Evolutionary conservation across 2,113 vertebrate genomes (phyloP), one percentile per base, ranked within the genome.

Genomic region (Eleginops maclovinus): DNA sequence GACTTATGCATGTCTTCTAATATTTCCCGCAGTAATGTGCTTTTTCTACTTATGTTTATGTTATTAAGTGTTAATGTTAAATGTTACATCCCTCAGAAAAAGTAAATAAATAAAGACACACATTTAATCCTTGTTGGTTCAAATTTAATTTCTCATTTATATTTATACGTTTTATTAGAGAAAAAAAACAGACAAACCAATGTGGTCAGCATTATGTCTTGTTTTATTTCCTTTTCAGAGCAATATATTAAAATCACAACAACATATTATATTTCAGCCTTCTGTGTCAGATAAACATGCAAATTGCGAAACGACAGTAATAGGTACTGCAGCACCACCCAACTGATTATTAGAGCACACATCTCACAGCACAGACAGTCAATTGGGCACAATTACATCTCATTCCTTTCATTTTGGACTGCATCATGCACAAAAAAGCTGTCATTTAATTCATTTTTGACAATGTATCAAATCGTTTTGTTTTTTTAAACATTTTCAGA

Each of bases 171-270:
- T 43, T 28, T 2, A 76, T 13, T 46, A 24, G 2, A 72, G 22
- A 15, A 62, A 55, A 4, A 15, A 9, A 49, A 55, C 10, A 16
- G 14, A 47, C 13, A 22, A 73, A 40, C 16, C 3, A 65, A 22
- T 14, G 9, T 28, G 31, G 31, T 36, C 7, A 8, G 11, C 19
- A 26, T 59, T 5, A 24, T 4, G 44, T 69, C 15, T 67, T 11
- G 2, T 72, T 84, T 87, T 82, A 77, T 79, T 89, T 88, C 51
- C 8, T 69, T n/a, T n/a, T 24, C 28, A 31, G 41, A 4, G 2
- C 46, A 58, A 70, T 59, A 73, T 11, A 50, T 9, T 60, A 31
- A 62, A 79, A 72, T 54, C 3, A 44, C 0, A 66, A 51, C 40
- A 56, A 10, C 28, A 43, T 31, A 19, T 46, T 66, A 6, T n/a